Evolutionary conservation across 2,797 vertebrate genomes (phyloP).

Genomic region (Malurus splendens): DNA sequence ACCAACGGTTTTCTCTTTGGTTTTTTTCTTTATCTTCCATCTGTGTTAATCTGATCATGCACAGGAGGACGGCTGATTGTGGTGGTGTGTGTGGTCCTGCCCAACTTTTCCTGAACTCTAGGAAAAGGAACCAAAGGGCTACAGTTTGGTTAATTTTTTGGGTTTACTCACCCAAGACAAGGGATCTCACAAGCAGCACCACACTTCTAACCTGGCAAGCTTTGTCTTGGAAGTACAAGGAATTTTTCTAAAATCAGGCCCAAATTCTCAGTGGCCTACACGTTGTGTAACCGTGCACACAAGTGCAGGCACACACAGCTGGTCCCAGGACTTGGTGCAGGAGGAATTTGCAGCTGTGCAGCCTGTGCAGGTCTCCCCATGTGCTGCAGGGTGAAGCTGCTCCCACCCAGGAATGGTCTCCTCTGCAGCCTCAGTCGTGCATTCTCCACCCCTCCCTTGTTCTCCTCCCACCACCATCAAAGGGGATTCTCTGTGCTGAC

Average conservation of each 20-base stretch:
- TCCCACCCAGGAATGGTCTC: rapidly evolving
- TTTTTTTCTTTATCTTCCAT: background rate
- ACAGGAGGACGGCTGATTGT: background rate
- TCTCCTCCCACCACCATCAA: background rate
- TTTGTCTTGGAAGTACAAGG: background rate
- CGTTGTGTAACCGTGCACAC: rapidly evolving
- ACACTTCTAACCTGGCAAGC: background rate
- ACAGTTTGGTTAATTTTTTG: background rate
- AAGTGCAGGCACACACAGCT: rapidly evolving
- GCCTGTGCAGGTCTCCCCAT: background rate
- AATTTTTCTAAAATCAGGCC: background rate
- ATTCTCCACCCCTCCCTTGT: background rate
- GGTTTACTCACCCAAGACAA: background rate
- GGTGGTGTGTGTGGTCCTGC: background rate
- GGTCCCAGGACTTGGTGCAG: rapidly evolving
- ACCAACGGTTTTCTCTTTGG: background rate
- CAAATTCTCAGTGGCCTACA: background rate
- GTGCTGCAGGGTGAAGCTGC: rapidly evolving
- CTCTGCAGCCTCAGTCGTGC: background rate
- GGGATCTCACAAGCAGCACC: background rate
- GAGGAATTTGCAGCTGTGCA: rapidly evolving
- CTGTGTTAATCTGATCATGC: background rate
- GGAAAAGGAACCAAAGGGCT: background rate
- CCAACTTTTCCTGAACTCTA: background rate
- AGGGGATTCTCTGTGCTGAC: background rate